These are phyloP conservation scores for Hormaphis cornu DNA, from an alignment of 1,140 invertebrate genomes.

Conservation along the genomic window DNA sequence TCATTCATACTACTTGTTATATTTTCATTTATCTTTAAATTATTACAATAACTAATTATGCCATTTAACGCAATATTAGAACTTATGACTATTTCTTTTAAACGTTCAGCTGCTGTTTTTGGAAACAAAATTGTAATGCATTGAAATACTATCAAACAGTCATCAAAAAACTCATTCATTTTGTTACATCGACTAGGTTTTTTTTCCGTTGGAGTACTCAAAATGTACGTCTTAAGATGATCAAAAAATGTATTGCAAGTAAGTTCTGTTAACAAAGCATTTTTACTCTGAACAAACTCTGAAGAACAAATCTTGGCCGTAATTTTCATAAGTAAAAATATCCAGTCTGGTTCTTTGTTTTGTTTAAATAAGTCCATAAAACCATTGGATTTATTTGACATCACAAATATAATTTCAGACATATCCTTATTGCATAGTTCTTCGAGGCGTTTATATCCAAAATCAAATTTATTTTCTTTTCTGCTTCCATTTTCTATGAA, in stretches of 20 bases:
- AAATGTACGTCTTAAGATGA: constrained; percentile 17
- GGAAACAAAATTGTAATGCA: constrained; percentile 22
- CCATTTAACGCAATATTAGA: constrained; percentile 14
- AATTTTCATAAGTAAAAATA: constrained; percentile 31
- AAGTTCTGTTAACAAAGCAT: neutral
- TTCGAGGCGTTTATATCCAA: constrained; percentile 27
- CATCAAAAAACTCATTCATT: constrained; percentile 14
- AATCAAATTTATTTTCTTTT: neutral
- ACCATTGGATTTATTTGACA: constrained; percentile 8
- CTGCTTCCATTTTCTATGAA: neutral
- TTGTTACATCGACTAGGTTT: constrained; percentile 2
- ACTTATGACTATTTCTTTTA: constrained; percentile 24
- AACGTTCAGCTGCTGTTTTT: constrained; percentile 11
- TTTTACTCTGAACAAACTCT: constrained; percentile 18
- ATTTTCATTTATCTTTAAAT: constrained; percentile 25
- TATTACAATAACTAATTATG: constrained; percentile 9
- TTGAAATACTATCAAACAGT: constrained; percentile 27
- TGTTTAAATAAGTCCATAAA: neutral
- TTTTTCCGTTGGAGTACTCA: neutral
- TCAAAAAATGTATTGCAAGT: constrained; percentile 2
- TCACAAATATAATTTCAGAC: constrained; percentile 17
- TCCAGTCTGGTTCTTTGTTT: constrained; percentile 31
- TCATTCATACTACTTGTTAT: neutral
- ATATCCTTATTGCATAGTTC: constrained; percentile 18
- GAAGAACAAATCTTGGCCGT: constrained; percentile 12